These are phyloP conservation scores for Heterotis niloticus DNA, from an alignment of 2,113 vertebrate species.

Conservation along the genomic window DNA sequence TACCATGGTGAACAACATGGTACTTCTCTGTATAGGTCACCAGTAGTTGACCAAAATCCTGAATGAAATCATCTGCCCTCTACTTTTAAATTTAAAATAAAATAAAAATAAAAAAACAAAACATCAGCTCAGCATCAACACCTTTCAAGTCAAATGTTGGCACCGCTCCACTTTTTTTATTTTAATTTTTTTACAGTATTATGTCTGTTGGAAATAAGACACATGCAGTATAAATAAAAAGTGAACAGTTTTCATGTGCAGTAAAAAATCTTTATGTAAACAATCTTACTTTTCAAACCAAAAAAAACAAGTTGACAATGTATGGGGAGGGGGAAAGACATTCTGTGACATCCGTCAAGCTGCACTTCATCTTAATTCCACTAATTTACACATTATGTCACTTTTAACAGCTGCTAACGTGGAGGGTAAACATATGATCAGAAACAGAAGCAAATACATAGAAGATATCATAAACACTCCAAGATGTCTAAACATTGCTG, in stretches of 20 bases:
- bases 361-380: background rate
- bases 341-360: background rate
- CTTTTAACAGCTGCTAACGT: background rate
- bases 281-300: background rate
- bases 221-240: background rate
- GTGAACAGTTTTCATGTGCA: background rate
- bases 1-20: background rate
- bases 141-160: background rate
- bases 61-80: background rate
- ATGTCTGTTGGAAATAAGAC: background rate
- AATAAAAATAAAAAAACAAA: too few species aligned
- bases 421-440: background rate
- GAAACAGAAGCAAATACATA: background rate
- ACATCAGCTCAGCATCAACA: background rate
- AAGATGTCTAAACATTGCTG: background rate
- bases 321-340: background rate
- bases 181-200: background rate
- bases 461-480: background rate
- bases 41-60: background rate
- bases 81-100: too few species aligned
- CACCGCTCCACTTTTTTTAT: background rate
- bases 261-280: slow-evolving; percentile 13
- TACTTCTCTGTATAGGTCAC: background rate
- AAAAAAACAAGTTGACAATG: background rate
- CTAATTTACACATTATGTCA: background rate